phyloP scores from a whole-genome alignment of 2,113 vertebrate species.

The Phaethon lepturus region DNA sequence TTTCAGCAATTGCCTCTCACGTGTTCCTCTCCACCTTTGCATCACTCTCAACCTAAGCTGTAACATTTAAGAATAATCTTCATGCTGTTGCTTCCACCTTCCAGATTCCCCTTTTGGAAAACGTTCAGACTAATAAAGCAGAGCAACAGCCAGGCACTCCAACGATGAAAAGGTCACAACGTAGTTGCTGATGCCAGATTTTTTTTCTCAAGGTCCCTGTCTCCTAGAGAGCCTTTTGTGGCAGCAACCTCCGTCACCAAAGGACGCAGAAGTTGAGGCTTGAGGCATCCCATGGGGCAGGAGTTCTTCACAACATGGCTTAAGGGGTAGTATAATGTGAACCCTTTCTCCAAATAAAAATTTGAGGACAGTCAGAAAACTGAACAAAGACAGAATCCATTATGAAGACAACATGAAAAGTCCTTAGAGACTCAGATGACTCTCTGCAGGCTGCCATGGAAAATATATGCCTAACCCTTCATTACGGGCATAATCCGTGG shows the following conservation, averaged over 20 bases:
- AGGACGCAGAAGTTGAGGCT: conserved; percentile 10
- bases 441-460: background rate
- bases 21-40: background rate
- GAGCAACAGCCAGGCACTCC: background rate
- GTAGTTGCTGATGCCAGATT: background rate
- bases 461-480: conserved; percentile 12
- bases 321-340: background rate
- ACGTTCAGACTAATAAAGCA: background rate
- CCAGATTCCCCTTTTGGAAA: background rate
- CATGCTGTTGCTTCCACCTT: background rate
- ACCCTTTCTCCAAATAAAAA: conserved; percentile 24
- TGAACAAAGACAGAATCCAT: background rate
- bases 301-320: conserved; percentile 5
- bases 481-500: background rate
- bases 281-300: conserved; percentile 26
- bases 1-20: background rate
- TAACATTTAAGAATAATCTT: background rate
- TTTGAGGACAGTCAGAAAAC: background rate
- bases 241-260: conserved; percentile 35
- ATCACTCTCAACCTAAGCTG: background rate
- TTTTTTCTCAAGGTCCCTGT: conserved; percentile 55
- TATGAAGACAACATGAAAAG: background rate
- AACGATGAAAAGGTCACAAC: conserved; percentile 6
- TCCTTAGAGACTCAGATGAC: conserved; percentile 26
- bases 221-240: conserved; percentile 34